Base-by-base conservation (phyloP, 2,888 invertebrate genomes). In the Euclidia mi region DNA sequence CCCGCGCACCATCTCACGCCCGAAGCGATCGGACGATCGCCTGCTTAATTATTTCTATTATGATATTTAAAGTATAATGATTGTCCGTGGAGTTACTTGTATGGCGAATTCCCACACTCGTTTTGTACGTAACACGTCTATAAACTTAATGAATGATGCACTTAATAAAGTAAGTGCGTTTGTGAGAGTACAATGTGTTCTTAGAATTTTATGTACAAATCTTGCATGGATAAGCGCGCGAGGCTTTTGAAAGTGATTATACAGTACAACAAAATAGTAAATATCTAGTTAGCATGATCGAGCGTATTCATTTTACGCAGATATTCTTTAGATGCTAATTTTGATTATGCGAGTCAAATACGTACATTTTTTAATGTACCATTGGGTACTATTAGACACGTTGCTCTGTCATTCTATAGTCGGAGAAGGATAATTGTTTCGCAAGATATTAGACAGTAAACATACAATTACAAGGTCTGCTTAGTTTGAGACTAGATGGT, bases 21-120 rank as follows among this genome's bases (percentile, higher is more conserved):
- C 61, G 84, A 78, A 89, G 94, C 92, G 84, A 91, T 91, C 87
- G 84, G 82, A 77, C 86, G 86, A 91, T 92, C 88, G 87, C 84
- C 74, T 69, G 85, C 87, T 90, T 94, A 92, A 94, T 94, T 93
- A 93, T 94, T 94, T 94, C 90, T 94, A 94, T 94, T 94, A 94
- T 94, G 89, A 92, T 94, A 92, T 92, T 91, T 89, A 88, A 90
- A 91, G 85, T 88, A 88, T 91, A 88, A 90, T 90, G 85, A 91
- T 90, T 86, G 89, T 86, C 82, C 83, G 66, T 58, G 74, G 57
- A 81, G 78, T 81, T 87, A 71, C 62, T 81, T 70, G 78, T 78
- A 83, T 88, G 74, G 89, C 89, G 82, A 92, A 92, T 91, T 92
- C 90, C 88, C 90, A 91, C 88, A 91, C 82, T 83, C 67, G 65